Evolutionary conservation across 1,140 invertebrate species (phyloP), one percentile per base, ranked within the genome.

Genomic region (Zaprionus inermis): DNA sequence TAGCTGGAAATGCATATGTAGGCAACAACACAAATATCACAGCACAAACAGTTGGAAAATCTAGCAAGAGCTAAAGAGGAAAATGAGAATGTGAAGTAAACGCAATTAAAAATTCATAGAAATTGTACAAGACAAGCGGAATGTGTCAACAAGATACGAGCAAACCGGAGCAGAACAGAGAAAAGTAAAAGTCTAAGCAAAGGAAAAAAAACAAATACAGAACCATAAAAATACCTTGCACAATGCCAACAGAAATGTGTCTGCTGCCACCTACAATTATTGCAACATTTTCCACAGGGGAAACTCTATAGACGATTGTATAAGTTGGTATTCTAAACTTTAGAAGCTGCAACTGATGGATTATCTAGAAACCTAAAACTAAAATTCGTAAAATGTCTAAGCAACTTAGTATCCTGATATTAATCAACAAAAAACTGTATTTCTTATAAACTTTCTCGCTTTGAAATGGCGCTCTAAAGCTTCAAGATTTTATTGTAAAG

Each of bases 101-200:
- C 75, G 52, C 38, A 80, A 85, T 85, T 80, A 71, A 69, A 75
- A 78, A 81, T 81, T 54, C 74, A 78, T 78, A 58, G 66, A 71
- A 74, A 61, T 49, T 55, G 28, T 74, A 44, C 6, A 2, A 41
- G 36, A 24, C 34, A 14, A n/a, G 12, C 1, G 41, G 57, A 72
- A 68, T 70, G 58, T 84, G 81, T 80, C 81, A 84, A 84, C 69
- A 67, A 71, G 54, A 32, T 65, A 75, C 58, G 55, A 22, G 20
- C 44, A 76, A 63, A 51, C 14, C 57, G n/a, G 22, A 70, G 54
- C 57, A 71, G 28, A 74, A 61, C 14, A 57, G 30, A 69, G 38
- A 55, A 79, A 63, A 69, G 56, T 55, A 46, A 66, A 61, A 32
- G 28, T 56, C 5, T 30, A 68, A 20, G 58, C 18, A 41, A 49